Conservation (phyloP, 1,140 invertebrate genomes). For the Bombus cullumanus region DNA sequence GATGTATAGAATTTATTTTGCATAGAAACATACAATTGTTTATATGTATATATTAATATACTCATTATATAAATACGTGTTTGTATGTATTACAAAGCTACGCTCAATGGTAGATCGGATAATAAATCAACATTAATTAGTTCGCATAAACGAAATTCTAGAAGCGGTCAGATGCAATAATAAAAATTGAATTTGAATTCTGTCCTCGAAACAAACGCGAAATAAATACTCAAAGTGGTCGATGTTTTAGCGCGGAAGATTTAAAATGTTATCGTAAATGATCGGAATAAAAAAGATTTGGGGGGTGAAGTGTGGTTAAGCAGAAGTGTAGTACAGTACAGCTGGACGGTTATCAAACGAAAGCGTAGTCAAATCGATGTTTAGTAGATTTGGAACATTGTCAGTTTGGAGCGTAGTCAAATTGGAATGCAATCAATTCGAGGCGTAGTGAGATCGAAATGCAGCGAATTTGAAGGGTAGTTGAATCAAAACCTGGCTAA, state of each 20-base stretch:
- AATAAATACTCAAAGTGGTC: neutral
- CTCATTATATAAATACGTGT: too few species aligned
- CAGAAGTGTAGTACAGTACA: neutral
- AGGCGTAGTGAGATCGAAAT: neutral
- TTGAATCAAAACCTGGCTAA: neutral
- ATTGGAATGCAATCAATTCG: neutral
- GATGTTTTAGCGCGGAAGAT: neutral
- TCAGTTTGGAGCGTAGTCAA: constrained; percentile 6
- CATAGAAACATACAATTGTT: too few species aligned
- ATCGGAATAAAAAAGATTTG: neutral
- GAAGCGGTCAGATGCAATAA: too few species aligned
- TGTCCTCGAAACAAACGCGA: neutral
- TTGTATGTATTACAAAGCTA: too few species aligned
- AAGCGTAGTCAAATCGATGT: neutral
- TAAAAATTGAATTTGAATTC: neutral
- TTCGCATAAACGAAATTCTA: too few species aligned
- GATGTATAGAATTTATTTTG: too few species aligned
- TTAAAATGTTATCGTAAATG: neutral
- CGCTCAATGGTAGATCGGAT: too few species aligned
- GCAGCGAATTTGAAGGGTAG: neutral
- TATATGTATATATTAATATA: too few species aligned
- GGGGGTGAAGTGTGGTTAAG: neutral
- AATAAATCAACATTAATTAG: too few species aligned
- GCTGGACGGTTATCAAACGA: constrained; percentile 16
- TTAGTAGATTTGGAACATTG: constrained; percentile 2